Percentiles rank a stretch among this genome's conserved stretches.
These are phyloP conservation scores for Aulostomus chinensis DNA, from an alignment of 2,797 vertebrate genomes.

Conservation along the genomic window DNA sequence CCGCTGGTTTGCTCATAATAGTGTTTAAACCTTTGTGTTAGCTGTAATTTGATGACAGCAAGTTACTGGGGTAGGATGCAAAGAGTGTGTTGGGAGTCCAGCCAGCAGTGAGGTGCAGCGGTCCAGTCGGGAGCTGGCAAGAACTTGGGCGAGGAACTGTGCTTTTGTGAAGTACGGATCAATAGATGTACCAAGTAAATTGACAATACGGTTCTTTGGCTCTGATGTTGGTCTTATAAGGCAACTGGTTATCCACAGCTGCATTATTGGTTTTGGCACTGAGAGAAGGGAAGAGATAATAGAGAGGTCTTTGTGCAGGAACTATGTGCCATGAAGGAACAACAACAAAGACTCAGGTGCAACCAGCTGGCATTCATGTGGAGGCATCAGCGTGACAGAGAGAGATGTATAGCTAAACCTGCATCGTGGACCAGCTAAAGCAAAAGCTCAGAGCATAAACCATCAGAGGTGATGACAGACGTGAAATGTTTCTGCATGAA, in stretches of 20 bases:
- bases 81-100: constrained; percentile 49
- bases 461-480: constrained; percentile 14
- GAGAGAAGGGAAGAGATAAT: constrained; percentile 17
- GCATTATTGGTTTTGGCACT: constrained; percentile 30
- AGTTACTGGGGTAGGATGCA: constrained; percentile 17
- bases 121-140: constrained; percentile 15
- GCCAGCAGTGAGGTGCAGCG: constrained; percentile 34
- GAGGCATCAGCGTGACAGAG: constrained; percentile 9
- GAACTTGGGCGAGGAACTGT: constrained; percentile 39
- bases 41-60: neutral
- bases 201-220: constrained; percentile 53
- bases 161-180: constrained; percentile 53
- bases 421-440: constrained; percentile 14
- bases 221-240: constrained; percentile 49
- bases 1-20: neutral
- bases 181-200: constrained; percentile 53
- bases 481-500: constrained; percentile 21
- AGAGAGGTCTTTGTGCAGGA: constrained; percentile 19
- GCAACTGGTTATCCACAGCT: constrained; percentile 32
- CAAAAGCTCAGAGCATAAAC: constrained; percentile 1
- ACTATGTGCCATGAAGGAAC: constrained; percentile 11
- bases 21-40: neutral
- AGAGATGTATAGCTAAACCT: constrained; percentile 6
- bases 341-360: constrained; percentile 4
- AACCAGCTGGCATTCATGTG: constrained; percentile 4